These are phyloP conservation scores for Andricus grossulariae DNA, from an alignment of 1,140 invertebrate species.

Conservation along the genomic window DNA sequence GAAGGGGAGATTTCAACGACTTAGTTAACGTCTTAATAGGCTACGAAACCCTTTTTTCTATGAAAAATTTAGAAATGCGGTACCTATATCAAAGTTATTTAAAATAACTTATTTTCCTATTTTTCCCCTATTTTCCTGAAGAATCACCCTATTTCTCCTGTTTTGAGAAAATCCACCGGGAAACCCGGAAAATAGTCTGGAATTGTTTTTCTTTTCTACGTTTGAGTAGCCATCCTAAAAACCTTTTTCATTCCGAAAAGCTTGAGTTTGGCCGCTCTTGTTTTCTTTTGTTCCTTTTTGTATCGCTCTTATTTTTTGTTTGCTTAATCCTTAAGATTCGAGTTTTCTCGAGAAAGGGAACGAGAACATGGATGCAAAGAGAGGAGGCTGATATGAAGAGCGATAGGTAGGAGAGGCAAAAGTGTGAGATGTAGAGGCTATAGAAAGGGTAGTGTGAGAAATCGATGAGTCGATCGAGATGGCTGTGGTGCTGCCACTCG, in stretches of 20 bases:
- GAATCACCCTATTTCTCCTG: too few relatives aligned
- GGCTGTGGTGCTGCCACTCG: conserved; percentile 48
- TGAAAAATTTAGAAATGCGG: too few relatives aligned
- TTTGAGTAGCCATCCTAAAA: too few relatives aligned
- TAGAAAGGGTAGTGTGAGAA: conserved; percentile 68
- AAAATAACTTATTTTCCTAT: too few relatives aligned
- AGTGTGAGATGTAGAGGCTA: not conserved
- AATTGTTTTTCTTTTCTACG: too few relatives aligned
- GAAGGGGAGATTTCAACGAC: too few relatives aligned
- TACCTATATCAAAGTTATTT: too few relatives aligned
- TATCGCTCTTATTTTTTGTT: not conserved
- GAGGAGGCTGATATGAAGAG: not conserved
- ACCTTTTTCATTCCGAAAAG: not conserved
- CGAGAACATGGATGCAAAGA: conserved; percentile 8
- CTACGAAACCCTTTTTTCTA: too few relatives aligned
- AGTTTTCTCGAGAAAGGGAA: conserved; percentile 20
- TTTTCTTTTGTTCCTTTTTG: not conserved
- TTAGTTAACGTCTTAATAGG: too few relatives aligned
- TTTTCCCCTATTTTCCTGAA: too few relatives aligned
- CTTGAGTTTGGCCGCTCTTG: not conserved
- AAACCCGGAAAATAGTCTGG: too few relatives aligned
- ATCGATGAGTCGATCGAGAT: conserved; percentile 74
- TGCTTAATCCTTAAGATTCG: not conserved
- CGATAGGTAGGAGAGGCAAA: not conserved
- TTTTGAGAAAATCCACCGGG: too few relatives aligned